Conservation (phyloP, 2,888 invertebrate species). For the Drosophila affinis region DNA sequence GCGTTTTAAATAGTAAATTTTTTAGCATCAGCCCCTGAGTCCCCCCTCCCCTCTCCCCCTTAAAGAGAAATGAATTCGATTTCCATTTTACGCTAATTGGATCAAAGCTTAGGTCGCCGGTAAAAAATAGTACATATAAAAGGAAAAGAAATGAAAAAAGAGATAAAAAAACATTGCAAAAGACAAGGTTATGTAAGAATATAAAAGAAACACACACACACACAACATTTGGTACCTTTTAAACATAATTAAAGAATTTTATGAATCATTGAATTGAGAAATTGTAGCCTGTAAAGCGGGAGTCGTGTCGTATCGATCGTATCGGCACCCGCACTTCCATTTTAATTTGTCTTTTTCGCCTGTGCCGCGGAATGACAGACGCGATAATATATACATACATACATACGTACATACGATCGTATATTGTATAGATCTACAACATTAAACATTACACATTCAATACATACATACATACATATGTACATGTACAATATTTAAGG, state of each 20-base stretch:
- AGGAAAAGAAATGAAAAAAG: not conserved
- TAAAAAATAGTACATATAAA: constrained; percentile 9
- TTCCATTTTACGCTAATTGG: constrained; percentile 63
- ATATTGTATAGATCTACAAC: constrained; percentile 23
- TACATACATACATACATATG: constrained; percentile 23
- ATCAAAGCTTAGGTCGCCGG: constrained; percentile 46
- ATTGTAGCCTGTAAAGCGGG: constrained; percentile 69
- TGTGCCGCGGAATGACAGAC: constrained; percentile 17
- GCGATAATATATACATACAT: constrained; percentile 17
- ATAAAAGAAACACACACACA: constrained; percentile 50
- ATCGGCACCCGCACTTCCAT: constrained; percentile 64
- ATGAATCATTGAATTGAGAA: constrained; percentile 58
- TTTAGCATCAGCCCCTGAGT: constrained; percentile 44
- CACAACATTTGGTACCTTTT: constrained; percentile 80
- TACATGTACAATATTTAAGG: constrained; percentile 40
- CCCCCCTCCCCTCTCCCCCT: not conserved
- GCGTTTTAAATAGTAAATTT: constrained; percentile 78
- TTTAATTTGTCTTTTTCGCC: constrained; percentile 53
- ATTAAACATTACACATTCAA: no score
- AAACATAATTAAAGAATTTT: constrained; percentile 65
- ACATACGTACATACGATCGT: constrained; percentile 19
- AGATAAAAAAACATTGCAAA: constrained; percentile 7
- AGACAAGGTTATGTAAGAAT: constrained; percentile 63
- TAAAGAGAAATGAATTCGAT: constrained; percentile 38
- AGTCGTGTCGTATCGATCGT: constrained; percentile 9